Evolutionary conservation across 2,113 vertebrate genomes (phyloP), one percentile per base, ranked within the genome.

Genomic region (Nyctibius bracteatus): DNA sequence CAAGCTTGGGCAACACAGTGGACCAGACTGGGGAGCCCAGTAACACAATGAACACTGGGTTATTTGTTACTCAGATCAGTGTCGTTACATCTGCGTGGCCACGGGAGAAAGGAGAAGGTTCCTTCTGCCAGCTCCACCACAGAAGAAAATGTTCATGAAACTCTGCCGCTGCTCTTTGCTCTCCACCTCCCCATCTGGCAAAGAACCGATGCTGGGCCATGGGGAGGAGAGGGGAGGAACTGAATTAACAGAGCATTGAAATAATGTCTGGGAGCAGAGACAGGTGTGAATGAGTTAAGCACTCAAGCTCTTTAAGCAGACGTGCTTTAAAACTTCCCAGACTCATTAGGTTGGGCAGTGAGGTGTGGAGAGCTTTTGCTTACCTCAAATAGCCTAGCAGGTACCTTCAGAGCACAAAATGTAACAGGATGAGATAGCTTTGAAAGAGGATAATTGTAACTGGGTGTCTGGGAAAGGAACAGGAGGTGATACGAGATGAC

Each of bases 311-410:
- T 54, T 31, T 5, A 39, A 62, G 77, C 73, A 86, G 82, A 88
- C 71, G 58, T 46, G 75, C 72, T 84, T 33, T 86, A 66, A 83
- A 88, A 73, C n/a, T 41, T 73, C 33, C 59, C 0, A 0, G 41
- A 85, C 55, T 86, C 67, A 43, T 83, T 62, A 86, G 74, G 39
- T 30, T 73, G 81, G 72, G 77, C 55, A 61, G 86, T 6, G 58
- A 91, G 68, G 68, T 51, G 68, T 62, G 61, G 52, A 82, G 96
- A 88, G 66, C 81, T 63, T 73, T 65, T 80, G 88, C 89, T 94
- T 28, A 71, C 91, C 95, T 74, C 59, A 44, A 21, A 61, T 72
- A 75, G 89, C 61, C 86, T 33, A 66, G 46, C 49, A 12, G 11
- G 2, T 61, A n/a, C 55, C 46, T 82, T 85, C 27, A 74, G 33